phyloP scores from a whole-genome alignment of 1,140 invertebrate species.

The Ladona fulva region DNA sequence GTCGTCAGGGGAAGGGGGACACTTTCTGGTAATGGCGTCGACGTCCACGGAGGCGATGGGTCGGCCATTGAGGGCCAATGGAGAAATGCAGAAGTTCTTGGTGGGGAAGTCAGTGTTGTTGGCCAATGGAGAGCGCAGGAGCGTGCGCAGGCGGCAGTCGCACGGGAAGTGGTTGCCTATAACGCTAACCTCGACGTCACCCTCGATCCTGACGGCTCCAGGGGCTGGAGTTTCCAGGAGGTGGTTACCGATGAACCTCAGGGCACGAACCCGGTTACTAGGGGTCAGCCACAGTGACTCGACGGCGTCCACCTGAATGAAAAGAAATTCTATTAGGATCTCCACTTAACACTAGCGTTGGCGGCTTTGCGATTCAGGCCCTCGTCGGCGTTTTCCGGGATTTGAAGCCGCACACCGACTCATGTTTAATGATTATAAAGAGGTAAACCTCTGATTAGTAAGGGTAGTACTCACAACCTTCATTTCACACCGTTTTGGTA shows the following conservation, averaged over 20 bases:
- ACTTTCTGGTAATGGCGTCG: constrained; percentile 46
- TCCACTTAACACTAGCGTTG: too few species aligned
- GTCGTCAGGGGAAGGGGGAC: not conserved
- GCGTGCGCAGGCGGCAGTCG: constrained; percentile 66
- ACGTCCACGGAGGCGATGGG: constrained; percentile 59
- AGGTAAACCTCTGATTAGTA: too few species aligned
- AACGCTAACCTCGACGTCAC: constrained; percentile 55
- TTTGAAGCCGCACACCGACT: too few species aligned
- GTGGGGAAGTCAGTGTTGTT: constrained; percentile 53
- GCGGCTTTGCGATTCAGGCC: too few species aligned
- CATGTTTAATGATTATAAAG: too few species aligned
- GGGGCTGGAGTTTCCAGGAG: constrained; percentile 61
- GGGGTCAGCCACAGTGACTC: constrained; percentile 57
- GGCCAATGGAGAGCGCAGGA: constrained; percentile 60
- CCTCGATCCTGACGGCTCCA: constrained; percentile 52
- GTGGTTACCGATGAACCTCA: constrained; percentile 70
- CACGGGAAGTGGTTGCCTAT: constrained; percentile 72
- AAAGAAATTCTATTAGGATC: too few species aligned
- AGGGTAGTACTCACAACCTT: too few species aligned
- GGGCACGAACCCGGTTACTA: constrained; percentile 54
- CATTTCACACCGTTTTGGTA: too few species aligned
- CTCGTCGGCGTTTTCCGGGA: too few species aligned
- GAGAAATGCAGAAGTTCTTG: constrained; percentile 76
- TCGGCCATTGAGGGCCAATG: constrained; percentile 65
- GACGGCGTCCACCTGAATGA: constrained; percentile 53